phyloP scores from a whole-genome alignment of 2,113 vertebrate species.

The Parotia lawesii region DNA sequence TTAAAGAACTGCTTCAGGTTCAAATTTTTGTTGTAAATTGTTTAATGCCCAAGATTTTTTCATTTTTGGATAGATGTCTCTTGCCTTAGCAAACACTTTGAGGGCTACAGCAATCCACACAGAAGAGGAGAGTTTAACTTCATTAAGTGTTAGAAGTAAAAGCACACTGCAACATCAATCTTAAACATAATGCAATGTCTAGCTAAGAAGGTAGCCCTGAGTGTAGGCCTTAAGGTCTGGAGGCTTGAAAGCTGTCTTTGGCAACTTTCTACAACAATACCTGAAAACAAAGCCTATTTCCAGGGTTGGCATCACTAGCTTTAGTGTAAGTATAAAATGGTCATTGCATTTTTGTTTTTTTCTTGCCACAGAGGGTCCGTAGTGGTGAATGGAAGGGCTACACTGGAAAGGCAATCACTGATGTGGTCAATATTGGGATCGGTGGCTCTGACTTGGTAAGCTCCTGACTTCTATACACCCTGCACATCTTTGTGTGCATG shows the following conservation, averaged over 20 bases:
- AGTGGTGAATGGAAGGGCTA: slow-evolving; percentile 94
- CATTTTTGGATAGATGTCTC: not conserved
- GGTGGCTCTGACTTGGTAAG: slow-evolving; percentile 96
- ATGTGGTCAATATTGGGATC: slow-evolving; percentile 93
- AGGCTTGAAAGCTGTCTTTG: not conserved
- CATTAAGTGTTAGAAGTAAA: not conserved
- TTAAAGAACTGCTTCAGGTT: not conserved
- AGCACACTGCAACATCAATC: not conserved
- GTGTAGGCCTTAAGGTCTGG: not conserved
- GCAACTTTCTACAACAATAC: not conserved
- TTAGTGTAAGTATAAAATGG: not conserved
- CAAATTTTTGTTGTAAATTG: not conserved
- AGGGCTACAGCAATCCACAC: not conserved
- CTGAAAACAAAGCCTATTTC: not conserved
- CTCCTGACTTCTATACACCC: fast-evolving
- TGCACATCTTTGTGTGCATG: not conserved
- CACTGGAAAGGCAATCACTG: slow-evolving; percentile 89
- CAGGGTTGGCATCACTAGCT: not conserved
- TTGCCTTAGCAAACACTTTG: not conserved
- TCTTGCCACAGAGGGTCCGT: slow-evolving; percentile 80
- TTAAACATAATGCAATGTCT: not conserved
- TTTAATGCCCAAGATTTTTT: not conserved
- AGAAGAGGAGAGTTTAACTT: not conserved
- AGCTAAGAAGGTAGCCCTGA: not conserved
- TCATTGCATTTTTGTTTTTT: not conserved